These are phyloP conservation scores for Drosophila equinoxialis DNA, from an alignment of 1,140 invertebrate genomes.

Conservation along the genomic window DNA sequence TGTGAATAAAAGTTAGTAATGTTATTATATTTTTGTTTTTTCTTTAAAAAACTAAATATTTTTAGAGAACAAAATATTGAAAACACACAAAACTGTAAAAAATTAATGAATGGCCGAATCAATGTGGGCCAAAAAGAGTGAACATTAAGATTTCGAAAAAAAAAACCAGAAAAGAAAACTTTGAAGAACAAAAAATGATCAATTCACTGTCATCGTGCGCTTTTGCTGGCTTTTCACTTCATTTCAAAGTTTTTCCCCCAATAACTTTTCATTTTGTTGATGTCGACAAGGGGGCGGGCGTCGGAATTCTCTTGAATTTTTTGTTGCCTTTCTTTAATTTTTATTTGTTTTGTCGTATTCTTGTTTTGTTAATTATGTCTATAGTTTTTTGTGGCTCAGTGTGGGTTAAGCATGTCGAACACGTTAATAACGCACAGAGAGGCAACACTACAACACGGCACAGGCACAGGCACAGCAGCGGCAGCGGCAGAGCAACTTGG, in stretches of 20 bases:
- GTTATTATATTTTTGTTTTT: too few relatives aligned
- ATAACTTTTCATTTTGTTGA: conserved; percentile 1
- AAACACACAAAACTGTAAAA: too few relatives aligned
- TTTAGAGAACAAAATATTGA: too few relatives aligned
- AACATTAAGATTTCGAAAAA: too few relatives aligned
- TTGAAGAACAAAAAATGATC: neutral
- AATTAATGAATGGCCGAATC: too few relatives aligned
- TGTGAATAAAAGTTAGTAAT: too few relatives aligned
- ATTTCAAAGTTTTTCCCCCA: neutral
- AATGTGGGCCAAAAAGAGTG: too few relatives aligned
- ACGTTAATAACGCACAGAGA: conserved; percentile 30
- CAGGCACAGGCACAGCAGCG: conserved; percentile 31
- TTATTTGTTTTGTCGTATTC: conserved; percentile 5
- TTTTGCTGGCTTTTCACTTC: neutral
- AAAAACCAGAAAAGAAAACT: too few relatives aligned
- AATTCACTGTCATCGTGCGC: neutral
- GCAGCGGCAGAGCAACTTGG: conserved; percentile 41
- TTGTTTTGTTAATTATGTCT: neutral
- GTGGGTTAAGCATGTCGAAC: conserved; percentile 19
- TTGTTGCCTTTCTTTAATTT: neutral
- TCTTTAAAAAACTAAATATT: too few relatives aligned
- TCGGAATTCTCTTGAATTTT: neutral
- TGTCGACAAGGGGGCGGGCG: neutral
- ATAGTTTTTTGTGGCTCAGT: conserved; percentile 38
- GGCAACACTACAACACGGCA: conserved; percentile 7